Conservation (phyloP, 2,888 invertebrate genomes). For the Asteroscopus sphinx region DNA sequence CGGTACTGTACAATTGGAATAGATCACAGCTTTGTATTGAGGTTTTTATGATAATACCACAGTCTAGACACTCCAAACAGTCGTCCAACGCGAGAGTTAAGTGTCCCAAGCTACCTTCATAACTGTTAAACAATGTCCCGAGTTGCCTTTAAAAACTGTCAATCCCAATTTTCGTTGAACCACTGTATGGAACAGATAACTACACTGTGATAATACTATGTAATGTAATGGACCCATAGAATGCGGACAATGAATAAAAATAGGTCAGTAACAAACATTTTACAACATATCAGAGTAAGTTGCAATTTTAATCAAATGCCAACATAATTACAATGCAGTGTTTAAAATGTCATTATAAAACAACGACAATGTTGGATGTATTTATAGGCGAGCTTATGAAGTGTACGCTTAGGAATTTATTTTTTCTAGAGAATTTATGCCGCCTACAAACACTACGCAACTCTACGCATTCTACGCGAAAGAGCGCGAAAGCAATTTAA, state of each 20-base stretch:
- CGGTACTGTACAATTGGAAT: conserved; percentile 10
- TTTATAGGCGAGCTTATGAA: conserved; percentile 9
- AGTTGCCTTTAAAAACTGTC: too few species aligned
- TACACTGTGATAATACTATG: conserved; percentile 3
- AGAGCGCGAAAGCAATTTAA: conserved; percentile 54
- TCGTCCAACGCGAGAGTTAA: too few species aligned
- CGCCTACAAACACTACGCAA: conserved; percentile 34
- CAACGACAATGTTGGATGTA: conserved; percentile 8
- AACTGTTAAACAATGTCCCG: too few species aligned
- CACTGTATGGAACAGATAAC: too few species aligned
- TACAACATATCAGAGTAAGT: conserved; percentile 27
- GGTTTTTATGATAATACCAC: conserved; percentile 58
- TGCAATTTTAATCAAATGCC: conserved; percentile 30
- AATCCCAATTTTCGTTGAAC: too few species aligned
- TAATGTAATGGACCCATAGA: conserved; percentile 42
- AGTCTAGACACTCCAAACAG: too few species aligned
- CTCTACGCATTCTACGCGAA: conserved; percentile 23
- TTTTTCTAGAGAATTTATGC: conserved; percentile 19
- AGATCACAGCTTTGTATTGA: conserved; percentile 30
- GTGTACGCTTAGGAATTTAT: conserved; percentile 15
- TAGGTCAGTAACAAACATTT: conserved; percentile 34
- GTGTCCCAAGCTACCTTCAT: too few species aligned
- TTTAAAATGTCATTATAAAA: conserved; percentile 10
- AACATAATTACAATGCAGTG: conserved; percentile 14
- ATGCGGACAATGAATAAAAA: conserved; percentile 68